Conservation (phyloP, 2,888 invertebrate genomes). For the Phalera bucephala region DNA sequence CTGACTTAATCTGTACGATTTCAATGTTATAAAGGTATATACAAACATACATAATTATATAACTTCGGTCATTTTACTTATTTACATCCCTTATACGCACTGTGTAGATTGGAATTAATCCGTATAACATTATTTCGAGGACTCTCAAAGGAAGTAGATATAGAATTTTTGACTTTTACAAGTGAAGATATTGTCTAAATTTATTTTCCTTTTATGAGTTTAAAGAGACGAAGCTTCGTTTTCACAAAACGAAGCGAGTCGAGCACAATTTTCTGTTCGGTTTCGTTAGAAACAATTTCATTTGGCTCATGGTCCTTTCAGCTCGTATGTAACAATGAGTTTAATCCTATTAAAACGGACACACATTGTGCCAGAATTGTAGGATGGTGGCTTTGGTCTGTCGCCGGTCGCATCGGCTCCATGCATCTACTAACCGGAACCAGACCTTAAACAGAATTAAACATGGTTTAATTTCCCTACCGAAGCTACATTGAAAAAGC, state of each 20-base stretch:
- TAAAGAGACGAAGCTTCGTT: slow-evolving; percentile 23
- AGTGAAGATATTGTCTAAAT: slow-evolving; percentile 17
- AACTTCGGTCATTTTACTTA: no score
- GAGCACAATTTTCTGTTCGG: slow-evolving; percentile 45
- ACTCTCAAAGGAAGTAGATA: no score
- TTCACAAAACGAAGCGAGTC: slow-evolving; percentile 30
- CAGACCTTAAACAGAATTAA: slow-evolving; percentile 79
- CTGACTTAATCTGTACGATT: no score
- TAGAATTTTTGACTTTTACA: no score
- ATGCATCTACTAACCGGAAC: slow-evolving; percentile 70
- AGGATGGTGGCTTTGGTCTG: slow-evolving; percentile 77
- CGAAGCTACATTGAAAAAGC: slow-evolving; percentile 64
- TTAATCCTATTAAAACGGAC: slow-evolving; percentile 80
- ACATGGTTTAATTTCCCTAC: slow-evolving; percentile 80
- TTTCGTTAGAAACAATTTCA: slow-evolving; percentile 67
- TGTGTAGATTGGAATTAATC: no score
- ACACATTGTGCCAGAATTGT: slow-evolving; percentile 78
- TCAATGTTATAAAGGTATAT: no score
- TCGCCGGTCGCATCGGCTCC: slow-evolving; percentile 70
- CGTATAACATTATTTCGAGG: no score
- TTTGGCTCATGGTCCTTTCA: slow-evolving; percentile 66
- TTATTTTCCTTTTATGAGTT: slow-evolving; percentile 24
- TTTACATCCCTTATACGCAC: no score
- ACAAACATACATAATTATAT: no score
- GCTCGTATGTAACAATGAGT: slow-evolving; percentile 76